Evolutionary conservation across 92 coral and sea anemone species (phyloP).

Genomic region (Scolanthus callimorphus): DNA sequence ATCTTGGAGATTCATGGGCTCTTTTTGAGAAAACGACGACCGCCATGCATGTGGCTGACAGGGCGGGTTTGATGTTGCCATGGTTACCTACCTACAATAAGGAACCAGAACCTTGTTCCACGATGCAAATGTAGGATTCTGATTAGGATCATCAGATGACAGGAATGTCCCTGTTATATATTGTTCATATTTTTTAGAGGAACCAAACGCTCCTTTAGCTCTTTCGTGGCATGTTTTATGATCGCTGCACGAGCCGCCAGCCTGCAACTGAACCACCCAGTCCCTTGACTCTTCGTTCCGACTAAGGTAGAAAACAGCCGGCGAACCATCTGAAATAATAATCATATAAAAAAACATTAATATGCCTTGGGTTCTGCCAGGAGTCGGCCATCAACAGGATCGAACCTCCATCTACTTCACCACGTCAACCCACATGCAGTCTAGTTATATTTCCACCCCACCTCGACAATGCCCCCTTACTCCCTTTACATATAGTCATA

Average conservation of each 20-base stretch:
- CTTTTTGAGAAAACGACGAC: too few species aligned
- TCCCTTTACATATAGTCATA: too few species aligned
- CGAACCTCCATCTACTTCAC: too few species aligned
- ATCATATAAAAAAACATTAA: too few species aligned
- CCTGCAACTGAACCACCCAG: conserved; percentile 97
- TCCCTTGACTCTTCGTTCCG: conserved; percentile 67
- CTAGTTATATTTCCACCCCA: too few species aligned
- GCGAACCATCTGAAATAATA: conserved; percentile 94
- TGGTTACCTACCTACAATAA: conserved; percentile 79
- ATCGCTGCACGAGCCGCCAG: conserved; percentile 90
- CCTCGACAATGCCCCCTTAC: too few species aligned
- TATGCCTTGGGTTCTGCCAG: too few species aligned
- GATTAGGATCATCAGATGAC: conserved; percentile 87
- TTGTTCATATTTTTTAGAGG: conserved; percentile 64
- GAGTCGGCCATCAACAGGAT: too few species aligned
- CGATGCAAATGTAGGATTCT: conserved; percentile 89
- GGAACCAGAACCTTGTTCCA: conserved; percentile 98
- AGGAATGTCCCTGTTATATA: conserved; percentile 79
- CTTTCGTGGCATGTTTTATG: conserved; percentile 67
- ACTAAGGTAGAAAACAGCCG: conserved; percentile 91
- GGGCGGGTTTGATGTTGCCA: neutral
- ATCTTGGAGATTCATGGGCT: too few species aligned
- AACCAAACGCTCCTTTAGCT: conserved; percentile 78
- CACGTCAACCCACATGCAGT: too few species aligned
- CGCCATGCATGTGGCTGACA: too few species aligned